phyloP scores from a whole-genome alignment of 2,888 invertebrate genomes.

The Lottia gigantea region DNA sequence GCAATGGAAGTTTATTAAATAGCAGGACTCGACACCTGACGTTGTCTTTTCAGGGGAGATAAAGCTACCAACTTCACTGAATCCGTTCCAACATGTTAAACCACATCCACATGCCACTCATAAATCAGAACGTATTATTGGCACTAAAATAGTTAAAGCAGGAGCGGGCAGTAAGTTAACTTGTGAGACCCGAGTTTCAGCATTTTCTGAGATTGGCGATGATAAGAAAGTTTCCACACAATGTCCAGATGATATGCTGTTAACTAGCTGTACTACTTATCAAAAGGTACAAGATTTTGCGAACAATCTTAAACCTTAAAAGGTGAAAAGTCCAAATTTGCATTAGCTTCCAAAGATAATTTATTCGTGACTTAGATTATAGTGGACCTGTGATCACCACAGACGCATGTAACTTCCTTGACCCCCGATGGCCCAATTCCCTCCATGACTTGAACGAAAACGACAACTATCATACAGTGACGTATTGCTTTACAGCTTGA shows the following conservation, averaged over 20 bases:
- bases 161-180: constrained; percentile 12
- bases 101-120: constrained; percentile 23
- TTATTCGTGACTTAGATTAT: too few relatives aligned
- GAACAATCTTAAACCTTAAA: too few relatives aligned
- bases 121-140: constrained; percentile 18
- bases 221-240: constrained; percentile 21
- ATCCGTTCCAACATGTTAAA: constrained; percentile 13
- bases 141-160: constrained; percentile 3
- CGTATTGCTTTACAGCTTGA: too few relatives aligned
- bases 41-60: constrained; percentile 13
- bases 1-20: too few relatives aligned
- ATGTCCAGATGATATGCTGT: constrained; percentile 26
- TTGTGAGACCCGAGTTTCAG: constrained; percentile 26
- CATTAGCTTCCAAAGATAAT: too few relatives aligned
- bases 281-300: constrained; percentile 16
- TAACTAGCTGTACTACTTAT: constrained; percentile 29
- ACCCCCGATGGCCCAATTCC: too few relatives aligned
- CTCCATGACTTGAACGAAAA: too few relatives aligned
- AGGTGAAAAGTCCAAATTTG: too few relatives aligned
- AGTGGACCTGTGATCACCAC: too few relatives aligned
- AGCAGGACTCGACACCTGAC: too few relatives aligned
- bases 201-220: constrained; percentile 24
- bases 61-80: constrained; percentile 12
- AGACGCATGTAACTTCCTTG: too few relatives aligned
- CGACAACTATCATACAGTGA: too few relatives aligned